phyloP scores from a whole-genome alignment of 2,888 invertebrate species.

The Coelinius sp. region DNA sequence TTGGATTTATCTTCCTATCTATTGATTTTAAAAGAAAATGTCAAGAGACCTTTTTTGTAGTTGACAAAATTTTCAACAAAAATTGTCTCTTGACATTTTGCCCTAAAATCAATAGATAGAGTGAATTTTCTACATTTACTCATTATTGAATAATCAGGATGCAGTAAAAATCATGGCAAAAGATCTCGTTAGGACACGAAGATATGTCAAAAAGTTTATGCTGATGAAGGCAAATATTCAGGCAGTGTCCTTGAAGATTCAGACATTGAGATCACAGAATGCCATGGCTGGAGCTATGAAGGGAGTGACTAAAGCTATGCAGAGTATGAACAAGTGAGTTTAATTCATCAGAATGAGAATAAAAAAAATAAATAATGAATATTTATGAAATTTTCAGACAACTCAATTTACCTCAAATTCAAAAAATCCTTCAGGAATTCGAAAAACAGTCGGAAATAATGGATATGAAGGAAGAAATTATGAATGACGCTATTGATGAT shows the following conservation, averaged over 20 bases:
- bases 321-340: slow-evolving; percentile 91
- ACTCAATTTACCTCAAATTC: slow-evolving; percentile 98
- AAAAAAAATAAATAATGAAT: neutral
- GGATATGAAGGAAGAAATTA: slow-evolving; percentile 99
- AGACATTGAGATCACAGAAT: slow-evolving; percentile 97
- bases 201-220: slow-evolving; percentile 98
- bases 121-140: neutral
- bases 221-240: slow-evolving; percentile 99
- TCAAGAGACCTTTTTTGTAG: too few relatives aligned
- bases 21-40: too few relatives aligned
- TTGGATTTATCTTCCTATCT: too few relatives aligned
- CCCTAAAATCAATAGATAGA: neutral
- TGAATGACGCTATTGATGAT: slow-evolving; percentile 99
- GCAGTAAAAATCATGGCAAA: slow-evolving; percentile 99
- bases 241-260: slow-evolving; percentile 96
- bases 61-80: too few relatives aligned
- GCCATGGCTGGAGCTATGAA: slow-evolving; percentile 99
- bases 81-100: too few relatives aligned
- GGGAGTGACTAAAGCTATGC: slow-evolving; percentile 98
- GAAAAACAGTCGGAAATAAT: slow-evolving; percentile 99
- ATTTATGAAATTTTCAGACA: slow-evolving; percentile 73
- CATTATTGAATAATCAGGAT: slow-evolving; percentile 77
- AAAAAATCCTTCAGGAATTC: slow-evolving; percentile 96
- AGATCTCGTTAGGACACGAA: slow-evolving; percentile 95
- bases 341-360: neutral